Evolutionary conservation across 2,113 vertebrate species (phyloP).

Genomic region (Papio anubis): DNA sequence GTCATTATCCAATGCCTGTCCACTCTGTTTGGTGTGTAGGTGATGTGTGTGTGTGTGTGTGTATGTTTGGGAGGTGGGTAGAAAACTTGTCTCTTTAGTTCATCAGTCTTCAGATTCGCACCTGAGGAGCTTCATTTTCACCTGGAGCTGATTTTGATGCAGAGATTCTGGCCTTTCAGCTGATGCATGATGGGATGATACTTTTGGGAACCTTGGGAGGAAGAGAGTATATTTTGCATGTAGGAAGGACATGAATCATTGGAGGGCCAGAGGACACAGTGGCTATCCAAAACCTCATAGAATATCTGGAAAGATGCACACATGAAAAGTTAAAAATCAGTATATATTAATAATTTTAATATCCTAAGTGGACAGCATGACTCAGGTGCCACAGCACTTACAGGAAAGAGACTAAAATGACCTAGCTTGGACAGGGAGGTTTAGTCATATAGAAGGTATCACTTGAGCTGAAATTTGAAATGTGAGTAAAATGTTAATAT

Average conservation of each 20-base stretch:
- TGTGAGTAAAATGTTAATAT: background rate
- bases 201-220: background rate
- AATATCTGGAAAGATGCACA: background rate
- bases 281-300: background rate
- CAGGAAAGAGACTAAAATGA: slow-evolving; percentile 3
- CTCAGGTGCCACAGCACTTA: background rate
- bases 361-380: background rate
- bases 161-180: background rate
- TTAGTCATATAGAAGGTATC: background rate
- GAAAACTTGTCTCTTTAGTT: background rate
- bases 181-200: background rate
- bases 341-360: background rate
- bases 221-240: background rate
- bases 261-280: background rate
- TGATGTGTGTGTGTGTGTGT: background rate
- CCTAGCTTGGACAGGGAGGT: background rate
- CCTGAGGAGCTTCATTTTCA: background rate
- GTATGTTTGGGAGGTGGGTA: background rate
- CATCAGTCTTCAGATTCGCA: background rate
- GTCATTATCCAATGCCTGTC: background rate
- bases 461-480: background rate
- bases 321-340: background rate
- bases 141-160: background rate
- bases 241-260: background rate
- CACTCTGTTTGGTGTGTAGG: background rate